Evolutionary conservation across 2,797 vertebrate species (phyloP).

Genomic region (Spinibarbus caldwelli): DNA sequence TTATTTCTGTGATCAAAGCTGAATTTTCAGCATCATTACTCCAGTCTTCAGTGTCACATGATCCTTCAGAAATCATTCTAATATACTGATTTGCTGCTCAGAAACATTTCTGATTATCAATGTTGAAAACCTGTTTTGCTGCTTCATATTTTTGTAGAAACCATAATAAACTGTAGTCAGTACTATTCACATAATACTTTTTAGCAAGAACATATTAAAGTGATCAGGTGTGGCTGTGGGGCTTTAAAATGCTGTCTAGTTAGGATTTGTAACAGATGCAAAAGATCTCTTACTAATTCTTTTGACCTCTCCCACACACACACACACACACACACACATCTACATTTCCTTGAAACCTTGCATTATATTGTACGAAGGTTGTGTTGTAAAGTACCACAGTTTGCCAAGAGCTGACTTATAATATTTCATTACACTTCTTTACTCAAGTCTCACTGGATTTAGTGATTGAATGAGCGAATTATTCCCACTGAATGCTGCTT

Average conservation of each 20-base stretch:
- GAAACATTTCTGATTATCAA: neutral
- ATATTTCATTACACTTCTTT: slow-evolving; percentile 25
- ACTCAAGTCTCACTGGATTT: slow-evolving; percentile 4
- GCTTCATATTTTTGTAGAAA: neutral
- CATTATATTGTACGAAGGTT: neutral
- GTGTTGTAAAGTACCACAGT: neutral
- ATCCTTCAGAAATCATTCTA: neutral
- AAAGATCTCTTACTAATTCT: slow-evolving; percentile 12
- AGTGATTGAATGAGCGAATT: neutral
- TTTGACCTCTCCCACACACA: slow-evolving; percentile 4
- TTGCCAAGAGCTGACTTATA: slow-evolving; percentile 19
- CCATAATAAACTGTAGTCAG: neutral
- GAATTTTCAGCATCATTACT: too few species aligned
- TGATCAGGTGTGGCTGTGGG: neutral
- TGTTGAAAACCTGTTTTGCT: neutral
- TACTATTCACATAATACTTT: neutral
- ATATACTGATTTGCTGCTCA: too few species aligned
- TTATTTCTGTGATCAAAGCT: neutral
- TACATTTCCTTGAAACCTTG: slow-evolving; percentile 3
- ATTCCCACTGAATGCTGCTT: slow-evolving; percentile 9
- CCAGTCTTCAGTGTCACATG: too few species aligned
- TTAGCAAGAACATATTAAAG: neutral
- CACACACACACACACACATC: neutral
- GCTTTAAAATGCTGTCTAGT: neutral
- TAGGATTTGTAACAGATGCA: neutral